Percentiles rank a stretch among this genome's conserved stretches.
These are phyloP conservation scores for Syngnathus floridae DNA, from an alignment of 2,113 vertebrate species.

Conservation along the genomic window DNA sequence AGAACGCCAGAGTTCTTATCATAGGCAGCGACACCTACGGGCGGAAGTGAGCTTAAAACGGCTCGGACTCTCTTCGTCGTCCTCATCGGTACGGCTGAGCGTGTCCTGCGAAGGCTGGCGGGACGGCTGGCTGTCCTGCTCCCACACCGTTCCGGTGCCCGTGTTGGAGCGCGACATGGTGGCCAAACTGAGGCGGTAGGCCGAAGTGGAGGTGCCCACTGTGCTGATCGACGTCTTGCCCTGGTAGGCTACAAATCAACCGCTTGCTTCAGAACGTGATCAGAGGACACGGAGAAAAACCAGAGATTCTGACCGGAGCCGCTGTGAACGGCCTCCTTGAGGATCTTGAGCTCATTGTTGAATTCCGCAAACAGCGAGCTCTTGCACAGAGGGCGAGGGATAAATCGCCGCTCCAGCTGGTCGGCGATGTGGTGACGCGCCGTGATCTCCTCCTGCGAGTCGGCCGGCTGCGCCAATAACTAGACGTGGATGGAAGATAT, in stretches of 20 bases:
- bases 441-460: conserved; percentile 92
- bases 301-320: conserved; percentile 80
- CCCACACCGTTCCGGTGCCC: conserved; percentile 94
- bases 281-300: background rate
- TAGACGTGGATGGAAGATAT: conserved; percentile 35
- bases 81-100: conserved; percentile 91
- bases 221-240: conserved; percentile 98
- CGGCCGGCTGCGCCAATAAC: conserved; percentile 90
- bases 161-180: conserved; percentile 99
- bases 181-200: conserved; percentile 92
- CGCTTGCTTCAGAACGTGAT: background rate
- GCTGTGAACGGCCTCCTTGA: conserved; percentile 96
- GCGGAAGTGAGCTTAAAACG: background rate
- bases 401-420: conserved; percentile 94
- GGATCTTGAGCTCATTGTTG: conserved; percentile 94
- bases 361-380: conserved; percentile 95
- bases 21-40: background rate
- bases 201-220: conserved; percentile 91
- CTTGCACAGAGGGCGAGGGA: conserved; percentile 91
- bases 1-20: background rate
- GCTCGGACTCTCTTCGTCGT: conserved; percentile 94
- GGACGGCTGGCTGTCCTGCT: conserved; percentile 95
- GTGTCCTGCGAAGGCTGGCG: conserved; percentile 97
- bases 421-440: conserved; percentile 92
- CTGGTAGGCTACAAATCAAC: conserved; percentile 79